phyloP scores from a whole-genome alignment of 2,113 vertebrate genomes.

The Lepidothrix coronata region DNA sequence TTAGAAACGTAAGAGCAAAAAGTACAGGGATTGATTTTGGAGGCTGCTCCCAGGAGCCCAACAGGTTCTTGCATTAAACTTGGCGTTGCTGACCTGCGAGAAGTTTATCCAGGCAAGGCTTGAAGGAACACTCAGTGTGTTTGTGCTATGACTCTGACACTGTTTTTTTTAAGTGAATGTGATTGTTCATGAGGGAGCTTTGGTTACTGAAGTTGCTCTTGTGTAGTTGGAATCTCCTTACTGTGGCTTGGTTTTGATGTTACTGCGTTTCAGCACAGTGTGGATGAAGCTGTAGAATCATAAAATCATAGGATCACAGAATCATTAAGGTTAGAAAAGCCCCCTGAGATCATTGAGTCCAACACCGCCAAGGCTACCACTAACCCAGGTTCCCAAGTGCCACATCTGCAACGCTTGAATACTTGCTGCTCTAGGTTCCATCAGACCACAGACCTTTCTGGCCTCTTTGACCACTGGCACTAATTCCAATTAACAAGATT shows the following conservation, averaged over 20 bases:
- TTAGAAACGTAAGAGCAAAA: not conserved
- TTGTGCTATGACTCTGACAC: not conserved
- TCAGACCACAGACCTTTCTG: not conserved
- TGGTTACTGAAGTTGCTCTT: not conserved
- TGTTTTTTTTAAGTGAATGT: not conserved
- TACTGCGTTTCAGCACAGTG: accelerated
- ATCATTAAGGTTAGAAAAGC: not conserved
- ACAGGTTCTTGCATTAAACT: not conserved
- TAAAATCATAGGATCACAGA: not conserved
- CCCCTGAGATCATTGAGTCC: not conserved
- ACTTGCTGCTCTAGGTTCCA: not conserved
- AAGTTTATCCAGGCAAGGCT: not conserved
- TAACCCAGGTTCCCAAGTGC: not conserved
- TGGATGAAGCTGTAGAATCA: not conserved
- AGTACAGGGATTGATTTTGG: not conserved
- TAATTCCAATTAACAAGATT: not conserved
- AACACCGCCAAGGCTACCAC: not conserved
- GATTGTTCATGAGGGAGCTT: not conserved
- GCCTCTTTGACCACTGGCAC: not conserved
- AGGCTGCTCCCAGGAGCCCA: not conserved
- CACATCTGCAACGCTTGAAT: not conserved
- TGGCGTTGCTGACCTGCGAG: not conserved
- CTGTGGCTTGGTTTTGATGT: accelerated
- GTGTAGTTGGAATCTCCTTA: not conserved
- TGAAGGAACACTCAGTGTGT: not conserved